Base-by-base conservation (phyloP, 2,113 vertebrate species). In the Orycteropus afer region DNA sequence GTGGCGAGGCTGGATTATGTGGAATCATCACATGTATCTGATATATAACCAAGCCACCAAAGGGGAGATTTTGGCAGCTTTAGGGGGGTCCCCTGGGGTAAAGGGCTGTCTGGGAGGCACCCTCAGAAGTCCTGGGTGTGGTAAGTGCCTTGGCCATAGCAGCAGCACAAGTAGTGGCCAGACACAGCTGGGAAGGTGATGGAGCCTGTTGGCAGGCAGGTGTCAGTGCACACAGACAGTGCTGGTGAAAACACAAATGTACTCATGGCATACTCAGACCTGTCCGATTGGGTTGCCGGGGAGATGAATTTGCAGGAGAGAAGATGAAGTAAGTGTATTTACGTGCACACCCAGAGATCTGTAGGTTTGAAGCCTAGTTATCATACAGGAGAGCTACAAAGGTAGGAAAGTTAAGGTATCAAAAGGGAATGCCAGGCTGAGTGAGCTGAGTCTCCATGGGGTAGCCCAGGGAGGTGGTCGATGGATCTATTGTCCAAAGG, bases 141-240 rank as follows among this genome's bases (percentile, higher is more conserved):
- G 29, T 85, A 59, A 73, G 18, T 57, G 11, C 29, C 40, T 73
- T 0, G 2, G 59, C 37, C 27, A 34, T 4, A 74, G 69, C n/a
- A 45, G 47, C 32, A 17, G 53, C 15, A 8, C 57, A 1, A 23
- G 55, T 34, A 32, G 47, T 27, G 57, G 15, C 32, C 18, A 81
- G 59, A 25, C 3, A 51, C 42, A 40, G 17, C 29, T 1, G 2
- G 11, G n/a, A n/a, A n/a, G n/a, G n/a, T 47, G 63, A 40, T 25
- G 22, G 73, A 55, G 45, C 51, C 83, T 27, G 34, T 40, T 37
- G 5, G 22, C 34, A 18, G 79, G 74, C 27, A 27, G 63, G 11
- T 42, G 37, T 15, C 10, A 2, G 9, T 29, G 3, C 3, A 6
- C 34, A 34, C 18, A 47, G 74, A 59, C 22, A 0, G 0, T 1